Conservation (phyloP, 2,113 vertebrate genomes). For the Syrmaticus mikado region DNA sequence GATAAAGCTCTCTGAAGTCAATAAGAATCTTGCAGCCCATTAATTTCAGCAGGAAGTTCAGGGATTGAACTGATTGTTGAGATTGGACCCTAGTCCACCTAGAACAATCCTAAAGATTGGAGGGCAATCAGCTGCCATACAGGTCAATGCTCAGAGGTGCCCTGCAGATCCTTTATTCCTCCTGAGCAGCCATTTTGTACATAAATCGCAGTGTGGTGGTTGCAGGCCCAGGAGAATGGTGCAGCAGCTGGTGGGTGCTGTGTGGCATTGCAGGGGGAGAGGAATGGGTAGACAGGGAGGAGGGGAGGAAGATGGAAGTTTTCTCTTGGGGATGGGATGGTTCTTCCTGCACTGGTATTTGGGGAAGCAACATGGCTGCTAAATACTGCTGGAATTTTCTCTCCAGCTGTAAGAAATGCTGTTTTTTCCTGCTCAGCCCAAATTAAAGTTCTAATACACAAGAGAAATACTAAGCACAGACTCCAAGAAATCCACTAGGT, state of each 20-base stretch:
- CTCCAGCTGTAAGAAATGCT: not conserved
- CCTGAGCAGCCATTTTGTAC: not conserved
- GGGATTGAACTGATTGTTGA: not conserved
- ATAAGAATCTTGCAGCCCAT: not conserved
- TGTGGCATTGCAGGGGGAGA: accelerated
- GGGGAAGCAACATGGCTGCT: not conserved
- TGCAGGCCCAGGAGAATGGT: not conserved
- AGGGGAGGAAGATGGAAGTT: not conserved
- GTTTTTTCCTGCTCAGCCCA: not conserved
- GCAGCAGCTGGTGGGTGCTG: not conserved
- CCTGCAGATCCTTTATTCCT: not conserved
- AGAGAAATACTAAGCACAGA: not conserved
- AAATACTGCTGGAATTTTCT: not conserved
- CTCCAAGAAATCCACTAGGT: not conserved
- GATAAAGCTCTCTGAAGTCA: not conserved
- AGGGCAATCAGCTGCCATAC: not conserved
- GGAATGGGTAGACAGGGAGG: not conserved
- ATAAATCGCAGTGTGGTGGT: not conserved
- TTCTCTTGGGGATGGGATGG: not conserved
- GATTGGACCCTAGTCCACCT: not conserved
- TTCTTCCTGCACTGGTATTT: not conserved
- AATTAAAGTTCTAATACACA: not conserved
- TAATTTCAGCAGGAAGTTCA: not conserved
- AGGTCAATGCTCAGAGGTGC: not conserved
- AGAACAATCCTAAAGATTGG: not conserved